A percentile compares a stretch with the other conserved stretches of the same genome.
These are phyloP conservation scores for Lasiommata megera DNA, from an alignment of 2,888 invertebrate species.

Conservation along the genomic window DNA sequence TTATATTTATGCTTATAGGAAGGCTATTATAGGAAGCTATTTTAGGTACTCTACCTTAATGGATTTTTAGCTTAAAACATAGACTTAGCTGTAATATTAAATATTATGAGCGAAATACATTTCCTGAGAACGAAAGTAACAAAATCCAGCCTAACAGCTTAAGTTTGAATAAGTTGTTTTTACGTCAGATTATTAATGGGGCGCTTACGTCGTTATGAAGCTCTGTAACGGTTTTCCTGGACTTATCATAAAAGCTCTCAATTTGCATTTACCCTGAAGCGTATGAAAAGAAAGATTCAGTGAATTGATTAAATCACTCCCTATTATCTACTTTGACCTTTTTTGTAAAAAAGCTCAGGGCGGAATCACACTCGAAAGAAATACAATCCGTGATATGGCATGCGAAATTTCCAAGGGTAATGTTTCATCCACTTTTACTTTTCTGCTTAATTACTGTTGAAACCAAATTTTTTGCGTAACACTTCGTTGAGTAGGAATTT, in stretches of 20 bases:
- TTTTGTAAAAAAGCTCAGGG: neutral
- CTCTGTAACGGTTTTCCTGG: neutral
- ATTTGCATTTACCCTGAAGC: slow-evolving; percentile 10
- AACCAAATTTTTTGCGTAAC: too few species aligned
- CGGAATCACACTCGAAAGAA: neutral
- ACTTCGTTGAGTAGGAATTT: too few species aligned
- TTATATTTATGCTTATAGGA: too few species aligned
- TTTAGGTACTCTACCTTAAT: too few species aligned
- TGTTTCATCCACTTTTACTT: too few species aligned
- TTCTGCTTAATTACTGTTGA: too few species aligned
- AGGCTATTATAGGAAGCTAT: too few species aligned
- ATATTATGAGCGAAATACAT: too few species aligned
- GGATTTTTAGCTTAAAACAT: too few species aligned
- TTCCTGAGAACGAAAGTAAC: neutral
- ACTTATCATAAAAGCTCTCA: slow-evolving; percentile 12
- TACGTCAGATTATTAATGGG: slow-evolving; percentile 18
- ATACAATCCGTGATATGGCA: neutral
- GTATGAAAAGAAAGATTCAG: slow-evolving; percentile 12
- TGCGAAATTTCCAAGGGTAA: neutral
- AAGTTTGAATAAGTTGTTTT: slow-evolving; percentile 17
- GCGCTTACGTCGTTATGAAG: slow-evolving; percentile 9
- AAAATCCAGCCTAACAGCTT: neutral
- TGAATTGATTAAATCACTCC: neutral
- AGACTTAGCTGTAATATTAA: too few species aligned
- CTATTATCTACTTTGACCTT: neutral